A percentile compares a stretch with the other conserved stretches of the same genome.
Conservation (phyloP, 2,888 invertebrate genomes). For the Pomacea canaliculata region DNA sequence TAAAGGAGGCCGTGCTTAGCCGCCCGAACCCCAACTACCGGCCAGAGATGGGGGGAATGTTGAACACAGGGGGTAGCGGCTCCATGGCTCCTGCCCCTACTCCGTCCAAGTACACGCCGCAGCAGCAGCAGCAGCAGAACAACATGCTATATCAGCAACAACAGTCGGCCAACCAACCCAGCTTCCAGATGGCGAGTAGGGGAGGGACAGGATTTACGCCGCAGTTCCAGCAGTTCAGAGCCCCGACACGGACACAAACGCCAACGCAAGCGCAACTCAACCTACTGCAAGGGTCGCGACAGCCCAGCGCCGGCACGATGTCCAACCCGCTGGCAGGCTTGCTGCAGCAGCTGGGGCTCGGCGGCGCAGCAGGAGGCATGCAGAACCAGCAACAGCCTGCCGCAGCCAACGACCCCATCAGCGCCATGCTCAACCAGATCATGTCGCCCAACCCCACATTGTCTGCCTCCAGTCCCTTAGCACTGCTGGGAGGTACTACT, state of each 20-base stretch:
- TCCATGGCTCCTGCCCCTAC: background rate
- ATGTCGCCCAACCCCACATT: background rate
- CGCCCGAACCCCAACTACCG: background rate
- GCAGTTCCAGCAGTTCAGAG: too few species aligned
- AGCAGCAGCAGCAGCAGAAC: background rate
- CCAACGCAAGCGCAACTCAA: too few species aligned
- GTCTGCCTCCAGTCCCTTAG: too few species aligned
- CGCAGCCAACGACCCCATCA: background rate
- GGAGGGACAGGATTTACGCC: background rate
- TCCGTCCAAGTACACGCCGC: background rate
- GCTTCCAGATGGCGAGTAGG: background rate
- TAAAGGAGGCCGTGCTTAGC: too few species aligned
- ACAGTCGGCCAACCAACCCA: background rate
- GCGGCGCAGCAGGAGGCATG: background rate
- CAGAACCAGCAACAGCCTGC: background rate
- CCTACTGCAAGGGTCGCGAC: too few species aligned
- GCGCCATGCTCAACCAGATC: background rate
- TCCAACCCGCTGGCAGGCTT: too few species aligned
- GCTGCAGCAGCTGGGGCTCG: too few species aligned
- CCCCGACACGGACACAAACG: too few species aligned
- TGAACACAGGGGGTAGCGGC: background rate
- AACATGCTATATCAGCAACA: background rate
- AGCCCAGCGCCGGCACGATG: too few species aligned
- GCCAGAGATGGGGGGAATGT: background rate
- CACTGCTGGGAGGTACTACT: too few species aligned